Evolutionary conservation across 2,113 vertebrate genomes (phyloP).

Genomic region (Uropsilus gracilis): DNA sequence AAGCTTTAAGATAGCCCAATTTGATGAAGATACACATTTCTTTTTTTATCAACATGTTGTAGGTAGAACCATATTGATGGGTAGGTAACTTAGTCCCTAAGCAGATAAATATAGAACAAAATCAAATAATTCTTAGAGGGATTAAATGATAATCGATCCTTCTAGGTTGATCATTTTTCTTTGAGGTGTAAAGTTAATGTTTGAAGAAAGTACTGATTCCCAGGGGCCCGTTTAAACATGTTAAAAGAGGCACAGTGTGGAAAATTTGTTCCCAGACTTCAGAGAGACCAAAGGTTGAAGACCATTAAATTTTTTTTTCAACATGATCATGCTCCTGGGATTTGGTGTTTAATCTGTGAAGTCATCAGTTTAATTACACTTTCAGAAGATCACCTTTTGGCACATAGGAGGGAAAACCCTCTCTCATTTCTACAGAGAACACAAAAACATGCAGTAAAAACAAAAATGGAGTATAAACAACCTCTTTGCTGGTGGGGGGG

Average conservation of each 20-base stretch:
- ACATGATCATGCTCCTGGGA: background rate
- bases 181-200: background rate
- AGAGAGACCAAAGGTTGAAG: slow-evolving; percentile 17
- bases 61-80: background rate
- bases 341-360: slow-evolving; percentile 53
- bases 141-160: background rate
- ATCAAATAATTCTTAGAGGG: background rate
- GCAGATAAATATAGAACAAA: background rate
- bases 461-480: background rate
- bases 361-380: slow-evolving; percentile 28
- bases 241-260: background rate
- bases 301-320: background rate
- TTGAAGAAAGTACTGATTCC: background rate
- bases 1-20: background rate
- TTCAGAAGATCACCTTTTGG: slow-evolving; percentile 28
- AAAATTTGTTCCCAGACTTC: slow-evolving; percentile 24
- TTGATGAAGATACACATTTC: background rate
- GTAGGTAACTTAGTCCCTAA: background rate
- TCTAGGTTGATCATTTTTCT: background rate
- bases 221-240: background rate
- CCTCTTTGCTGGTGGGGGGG: accelerated
- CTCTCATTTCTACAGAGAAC: background rate
- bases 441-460: background rate
- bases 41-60: background rate
- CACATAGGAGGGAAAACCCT: background rate